These are phyloP conservation scores for Stenotaenia linearis DNA, from an alignment of 2,888 invertebrate species.

Conservation along the genomic window DNA sequence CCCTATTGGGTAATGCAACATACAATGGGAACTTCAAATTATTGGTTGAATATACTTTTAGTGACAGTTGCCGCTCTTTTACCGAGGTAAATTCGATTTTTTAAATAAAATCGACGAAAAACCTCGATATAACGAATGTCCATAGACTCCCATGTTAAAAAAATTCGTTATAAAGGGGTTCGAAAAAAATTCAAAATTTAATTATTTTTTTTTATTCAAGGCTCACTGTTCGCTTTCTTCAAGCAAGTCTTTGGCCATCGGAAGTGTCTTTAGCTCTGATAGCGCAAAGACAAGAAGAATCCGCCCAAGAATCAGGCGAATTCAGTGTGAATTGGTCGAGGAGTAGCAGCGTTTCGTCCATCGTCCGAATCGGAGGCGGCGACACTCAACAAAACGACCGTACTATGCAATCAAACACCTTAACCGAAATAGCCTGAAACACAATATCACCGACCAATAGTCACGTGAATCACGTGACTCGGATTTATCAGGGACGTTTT, in stretches of 20 bases:
- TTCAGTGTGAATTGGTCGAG: constrained; percentile 34
- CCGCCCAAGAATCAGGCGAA: not conserved
- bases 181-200: not conserved
- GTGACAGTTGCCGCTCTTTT: constrained; percentile 70
- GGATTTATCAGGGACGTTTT: not conserved
- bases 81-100: constrained; percentile 50
- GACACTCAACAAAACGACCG: not conserved
- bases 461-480: not conserved
- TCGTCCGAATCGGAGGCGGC: constrained; percentile 29
- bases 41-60: constrained; percentile 75
- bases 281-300: constrained; percentile 43
- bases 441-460: not conserved
- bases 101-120: not conserved
- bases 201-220: constrained; percentile 49
- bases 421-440: constrained; percentile 31
- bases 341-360: constrained; percentile 31
- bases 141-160: not conserved
- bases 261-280: constrained; percentile 66
- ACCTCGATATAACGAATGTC: too few relatives aligned
- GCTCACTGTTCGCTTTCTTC: constrained; percentile 61
- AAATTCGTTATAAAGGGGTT: too few relatives aligned
- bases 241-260: constrained; percentile 65
- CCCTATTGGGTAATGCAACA: constrained; percentile 81
- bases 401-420: not conserved
- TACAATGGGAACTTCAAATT: constrained; percentile 64